Evolutionary conservation across 2,113 vertebrate species (phyloP), one percentile per base, ranked within the genome.

Genomic region (Ctenomys sociabilis): DNA sequence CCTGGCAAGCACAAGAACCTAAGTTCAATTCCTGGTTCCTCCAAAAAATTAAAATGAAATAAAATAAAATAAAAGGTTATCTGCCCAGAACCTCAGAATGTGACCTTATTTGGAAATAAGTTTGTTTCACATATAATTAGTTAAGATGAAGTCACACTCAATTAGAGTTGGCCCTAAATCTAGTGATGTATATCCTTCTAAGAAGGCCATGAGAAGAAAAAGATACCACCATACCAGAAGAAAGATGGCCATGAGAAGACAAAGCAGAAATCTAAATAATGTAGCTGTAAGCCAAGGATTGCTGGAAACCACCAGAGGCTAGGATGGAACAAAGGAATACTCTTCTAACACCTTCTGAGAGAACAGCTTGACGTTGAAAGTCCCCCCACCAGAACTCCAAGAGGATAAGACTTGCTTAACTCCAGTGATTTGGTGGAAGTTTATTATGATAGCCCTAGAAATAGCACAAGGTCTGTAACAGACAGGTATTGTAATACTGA

Each of bases 81-180:
- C 26, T 35, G 40, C 70, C 73, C 21, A 63, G 94, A 87, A 70
- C 70, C 70, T 83, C 81, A 54, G 45, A 81, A 54, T 43, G 35
- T 82, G 16, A 22, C 37, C 19, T 66, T 30, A 28, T 91, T 78
- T 97, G 80, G 66, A 93, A 83, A 80, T 63, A 45, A 4, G 21
- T 1, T 82, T 54, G 32, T n/a, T 80, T 54, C 63, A 81, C 37
- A 84, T 77, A 9, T 45, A 68, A 89, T 75, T 66, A 88, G 17
- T 94, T 91, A 91, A 91, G 59, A 89, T 52, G 40, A 95, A 37
- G 14, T 90, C 77, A 63, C 80, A 37, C 5, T 66, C 26, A 37
- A 66, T 43, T 28, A 85, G 30, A 49, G 35, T 17, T 11, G 16
- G 3, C 45, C 40, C 59, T 49, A 64, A 85, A 70, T 85, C 63